Evolutionary conservation across 2,113 vertebrate genomes (phyloP).

Genomic region (Rynchops niger): DNA sequence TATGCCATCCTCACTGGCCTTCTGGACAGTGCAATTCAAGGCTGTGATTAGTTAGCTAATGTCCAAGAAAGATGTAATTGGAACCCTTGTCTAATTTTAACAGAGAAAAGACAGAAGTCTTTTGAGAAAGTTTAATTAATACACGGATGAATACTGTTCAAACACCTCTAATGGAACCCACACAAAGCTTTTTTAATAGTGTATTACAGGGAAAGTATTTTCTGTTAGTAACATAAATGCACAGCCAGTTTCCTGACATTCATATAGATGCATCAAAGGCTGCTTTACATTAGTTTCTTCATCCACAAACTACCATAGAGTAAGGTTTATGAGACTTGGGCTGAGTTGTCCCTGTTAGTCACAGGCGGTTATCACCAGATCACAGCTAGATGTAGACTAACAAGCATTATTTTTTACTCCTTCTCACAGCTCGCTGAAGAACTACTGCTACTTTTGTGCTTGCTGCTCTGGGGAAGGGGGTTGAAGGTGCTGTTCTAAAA

Average conservation of each 20-base stretch:
- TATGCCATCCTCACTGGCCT: neutral
- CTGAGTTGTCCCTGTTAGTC: neutral
- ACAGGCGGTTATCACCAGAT: neutral
- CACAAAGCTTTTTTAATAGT: neutral
- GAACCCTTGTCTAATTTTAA: neutral
- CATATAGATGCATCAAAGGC: neutral
- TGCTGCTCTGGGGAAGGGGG: neutral
- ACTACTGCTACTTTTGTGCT: neutral
- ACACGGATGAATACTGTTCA: neutral
- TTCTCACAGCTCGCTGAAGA: neutral
- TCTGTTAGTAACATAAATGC: neutral
- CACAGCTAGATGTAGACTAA: neutral
- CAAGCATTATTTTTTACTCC: neutral
- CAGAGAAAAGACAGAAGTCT: neutral
- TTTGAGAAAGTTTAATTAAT: neutral
- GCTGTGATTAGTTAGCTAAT: neutral
- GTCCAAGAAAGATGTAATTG: neutral
- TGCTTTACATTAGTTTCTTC: neutral
- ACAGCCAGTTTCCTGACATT: neutral
- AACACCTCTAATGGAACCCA: neutral
- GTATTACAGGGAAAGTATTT: neutral
- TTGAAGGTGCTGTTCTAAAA: neutral
- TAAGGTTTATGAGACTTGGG: neutral
- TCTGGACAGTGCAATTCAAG: neutral
- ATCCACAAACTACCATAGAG: neutral